Base-by-base conservation (phyloP, 2,888 invertebrate genomes). In the Alloplasta piceator region DNA sequence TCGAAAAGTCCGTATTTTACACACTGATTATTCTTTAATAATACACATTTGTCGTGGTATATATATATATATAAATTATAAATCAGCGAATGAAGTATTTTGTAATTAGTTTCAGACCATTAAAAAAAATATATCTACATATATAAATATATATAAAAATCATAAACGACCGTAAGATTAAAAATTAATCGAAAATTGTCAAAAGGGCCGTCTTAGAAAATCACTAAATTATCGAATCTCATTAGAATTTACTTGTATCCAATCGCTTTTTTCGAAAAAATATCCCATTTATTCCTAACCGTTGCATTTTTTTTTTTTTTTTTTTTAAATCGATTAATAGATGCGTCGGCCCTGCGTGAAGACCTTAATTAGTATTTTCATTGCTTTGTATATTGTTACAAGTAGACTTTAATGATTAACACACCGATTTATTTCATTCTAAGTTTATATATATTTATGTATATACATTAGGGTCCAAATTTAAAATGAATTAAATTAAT, bases 341-440 rank as follows among this genome's bases (percentile, higher is more conserved):
- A 73, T 48, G 71, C 46, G 55, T 78, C 56, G 70, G 73, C 26
- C 64, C 68, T 48, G 68, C 64, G 64, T 75, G 12, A 52, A 72
- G 61, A 82, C 71, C 46, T 83, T 84, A 56, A 82, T 84, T 72
- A 14, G 78, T 85, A 81, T 85, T 80, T 70, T 48, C 72, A 61
- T 70, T 55, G 86, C 85, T 88, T 89, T 87, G 86, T 88, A 88
- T 84, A 89, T 87, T 86, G 79, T 87, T 87, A 82, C 84, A 84
- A 71, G 84, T 84, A 83, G 80, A 83, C 86, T 86, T 84, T 83
- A 82, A 78, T 83, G 48, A 84, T 80, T 85, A 84, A 87, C 86
- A 78, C 80, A 83, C 88, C 88, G 85, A 78, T 83, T 77, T 80
- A 66, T 82, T 79, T 77, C 48, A 55, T 82, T 78, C 70, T 82